Conservation (phyloP, 2,888 invertebrate genomes). For the Scaptomyza caliginosa region DNA sequence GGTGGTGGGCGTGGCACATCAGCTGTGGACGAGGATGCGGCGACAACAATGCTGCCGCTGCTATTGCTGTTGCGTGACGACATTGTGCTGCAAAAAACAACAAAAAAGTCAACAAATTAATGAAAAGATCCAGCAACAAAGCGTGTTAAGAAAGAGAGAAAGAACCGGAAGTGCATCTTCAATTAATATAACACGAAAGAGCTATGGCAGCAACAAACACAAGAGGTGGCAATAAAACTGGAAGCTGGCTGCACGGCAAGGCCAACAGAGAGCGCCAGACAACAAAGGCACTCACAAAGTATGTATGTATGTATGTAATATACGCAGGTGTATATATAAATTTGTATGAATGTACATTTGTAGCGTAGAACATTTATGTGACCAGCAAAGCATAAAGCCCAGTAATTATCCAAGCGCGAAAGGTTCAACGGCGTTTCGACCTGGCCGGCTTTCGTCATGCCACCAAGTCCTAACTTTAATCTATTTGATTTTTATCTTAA, state of each 20-base stretch:
- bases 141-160: conserved; percentile 33
- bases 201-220: conserved; percentile 19
- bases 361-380: conserved; percentile 22
- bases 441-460: conserved; percentile 48
- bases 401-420: conserved; percentile 75
- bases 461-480: conserved; percentile 14
- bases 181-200: conserved; percentile 48
- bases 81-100: conserved; percentile 50
- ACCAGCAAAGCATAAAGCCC: conserved; percentile 42
- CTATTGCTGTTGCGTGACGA: conserved; percentile 64
- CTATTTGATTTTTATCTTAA: conserved; percentile 20
- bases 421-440: conserved; percentile 63
- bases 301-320: conserved; percentile 30
- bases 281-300: conserved; percentile 65
- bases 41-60: conserved; percentile 27
- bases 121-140: conserved; percentile 37
- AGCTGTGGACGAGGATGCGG: conserved; percentile 42
- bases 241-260: conserved; percentile 47
- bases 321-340: conserved; percentile 5
- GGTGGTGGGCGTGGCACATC: conserved; percentile 83
- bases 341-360: not conserved
- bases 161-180: conserved; percentile 66
- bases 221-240: conserved; percentile 52
- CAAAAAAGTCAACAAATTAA: conserved; percentile 14
- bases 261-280: conserved; percentile 54